phyloP scores from a whole-genome alignment of 2,888 invertebrate genomes.

The Zele albiditarsus region DNA sequence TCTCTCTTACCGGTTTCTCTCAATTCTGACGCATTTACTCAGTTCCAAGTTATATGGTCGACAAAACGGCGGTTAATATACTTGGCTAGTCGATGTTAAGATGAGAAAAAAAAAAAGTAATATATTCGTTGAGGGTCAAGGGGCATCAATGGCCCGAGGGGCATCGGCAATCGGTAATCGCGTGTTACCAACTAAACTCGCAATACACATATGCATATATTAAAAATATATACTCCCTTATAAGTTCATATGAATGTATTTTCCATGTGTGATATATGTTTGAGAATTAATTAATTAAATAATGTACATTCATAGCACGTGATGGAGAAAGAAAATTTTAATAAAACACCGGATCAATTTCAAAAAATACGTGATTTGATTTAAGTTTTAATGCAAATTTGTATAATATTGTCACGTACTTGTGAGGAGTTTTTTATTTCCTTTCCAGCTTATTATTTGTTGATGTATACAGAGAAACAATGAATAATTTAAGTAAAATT shows the following conservation, averaged over 20 bases:
- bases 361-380: constrained; percentile 5
- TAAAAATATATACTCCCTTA: background rate
- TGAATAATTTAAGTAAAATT: no score
- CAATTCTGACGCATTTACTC: constrained; percentile 9
- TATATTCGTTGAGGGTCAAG: constrained; percentile 11
- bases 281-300: constrained; percentile 12
- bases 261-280: background rate
- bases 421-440: background rate
- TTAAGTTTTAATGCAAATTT: background rate
- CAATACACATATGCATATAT: background rate
- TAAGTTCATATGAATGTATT: background rate
- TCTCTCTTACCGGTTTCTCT: constrained; percentile 21
- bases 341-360: constrained; percentile 4
- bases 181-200: background rate
- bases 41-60: background rate
- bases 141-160: constrained; percentile 18
- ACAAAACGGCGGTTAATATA: constrained; percentile 17
- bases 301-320: background rate
- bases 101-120: constrained; percentile 19
- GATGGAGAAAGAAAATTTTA: constrained; percentile 3
- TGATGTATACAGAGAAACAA: no score
- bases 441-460: no score
- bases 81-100: background rate
- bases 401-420: background rate
- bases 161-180: constrained; percentile 17